Evolutionary conservation across 2,888 invertebrate species (phyloP).

Genomic region (Laspeyria flexula): DNA sequence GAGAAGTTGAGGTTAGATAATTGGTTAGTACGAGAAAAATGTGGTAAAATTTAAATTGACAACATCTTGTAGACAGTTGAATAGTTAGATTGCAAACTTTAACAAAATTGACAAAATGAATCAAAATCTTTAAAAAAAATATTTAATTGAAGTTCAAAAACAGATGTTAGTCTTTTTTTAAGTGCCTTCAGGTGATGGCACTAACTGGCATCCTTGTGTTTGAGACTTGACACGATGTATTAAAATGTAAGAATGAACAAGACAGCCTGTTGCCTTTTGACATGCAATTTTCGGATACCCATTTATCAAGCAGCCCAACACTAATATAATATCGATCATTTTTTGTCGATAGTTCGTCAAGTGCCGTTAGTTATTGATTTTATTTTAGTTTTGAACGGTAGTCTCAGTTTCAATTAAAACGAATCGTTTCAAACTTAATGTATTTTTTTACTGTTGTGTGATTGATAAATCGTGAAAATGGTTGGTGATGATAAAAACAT

Average conservation of each 20-base stretch:
- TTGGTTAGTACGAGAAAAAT: background rate
- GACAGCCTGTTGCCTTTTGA: conserved; percentile 80
- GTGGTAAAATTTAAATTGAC: background rate
- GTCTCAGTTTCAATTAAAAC: conserved; percentile 41
- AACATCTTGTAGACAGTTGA: no score
- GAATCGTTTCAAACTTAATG: conserved; percentile 19
- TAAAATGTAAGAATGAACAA: conserved; percentile 74
- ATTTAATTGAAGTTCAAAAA: conserved; percentile 39
- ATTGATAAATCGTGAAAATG: conserved; percentile 28
- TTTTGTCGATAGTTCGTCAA: conserved; percentile 53
- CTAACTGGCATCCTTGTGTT: conserved; percentile 61
- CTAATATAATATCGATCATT: conserved; percentile 51
- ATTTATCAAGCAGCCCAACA: conserved; percentile 70
- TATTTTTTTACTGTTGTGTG: conserved; percentile 27
- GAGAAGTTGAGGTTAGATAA: conserved; percentile 1
- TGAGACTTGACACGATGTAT: conserved; percentile 69
- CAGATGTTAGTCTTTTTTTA: conserved; percentile 28
- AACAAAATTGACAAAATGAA: background rate
- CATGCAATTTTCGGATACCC: conserved; percentile 82
- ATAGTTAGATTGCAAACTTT: no score
- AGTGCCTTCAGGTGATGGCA: conserved; percentile 64
- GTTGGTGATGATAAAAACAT: conserved; percentile 5
- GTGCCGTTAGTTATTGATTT: conserved; percentile 37
- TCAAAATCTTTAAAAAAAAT: conserved; percentile 26
- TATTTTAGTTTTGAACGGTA: conserved; percentile 30